Conservation (phyloP, 2,888 invertebrate species). For the Amphipyra berbera region DNA sequence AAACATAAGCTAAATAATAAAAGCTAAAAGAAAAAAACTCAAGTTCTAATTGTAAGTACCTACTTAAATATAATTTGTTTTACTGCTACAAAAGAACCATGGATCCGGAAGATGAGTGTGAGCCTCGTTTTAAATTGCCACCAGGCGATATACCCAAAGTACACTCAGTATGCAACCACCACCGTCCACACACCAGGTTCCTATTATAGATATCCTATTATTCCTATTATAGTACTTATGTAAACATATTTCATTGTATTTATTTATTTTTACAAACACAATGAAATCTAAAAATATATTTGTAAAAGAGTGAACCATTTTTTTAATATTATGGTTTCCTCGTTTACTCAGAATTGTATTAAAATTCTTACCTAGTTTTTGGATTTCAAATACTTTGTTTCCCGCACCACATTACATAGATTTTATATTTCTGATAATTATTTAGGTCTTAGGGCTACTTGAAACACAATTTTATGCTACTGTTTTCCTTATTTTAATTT, state of each 20-base stretch:
- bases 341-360: no score
- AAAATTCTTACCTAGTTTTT: constrained; percentile 2
- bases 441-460: no score
- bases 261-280: constrained; percentile 31
- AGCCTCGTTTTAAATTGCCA: constrained; percentile 71
- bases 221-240: constrained; percentile 63
- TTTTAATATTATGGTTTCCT: no score
- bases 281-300: constrained; percentile 31
- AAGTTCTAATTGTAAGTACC: constrained; percentile 15
- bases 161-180: constrained; percentile 83
- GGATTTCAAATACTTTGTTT: constrained; percentile 1
- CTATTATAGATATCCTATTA: constrained; percentile 35
- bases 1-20: no score
- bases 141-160: constrained; percentile 82
- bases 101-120: constrained; percentile 78
- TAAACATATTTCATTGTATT: constrained; percentile 33
- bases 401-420: not conserved
- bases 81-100: constrained; percentile 73
- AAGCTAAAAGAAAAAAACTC: no score
- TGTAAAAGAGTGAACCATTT: no score
- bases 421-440: no score
- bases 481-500: no score
- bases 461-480: no score
- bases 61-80: constrained; percentile 47
- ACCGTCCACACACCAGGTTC: constrained; percentile 87